A percentile compares a stretch with the other conserved stretches of the same genome.
Conservation (phyloP, 2,888 invertebrate genomes). For the Bruchidius siliquastri region DNA sequence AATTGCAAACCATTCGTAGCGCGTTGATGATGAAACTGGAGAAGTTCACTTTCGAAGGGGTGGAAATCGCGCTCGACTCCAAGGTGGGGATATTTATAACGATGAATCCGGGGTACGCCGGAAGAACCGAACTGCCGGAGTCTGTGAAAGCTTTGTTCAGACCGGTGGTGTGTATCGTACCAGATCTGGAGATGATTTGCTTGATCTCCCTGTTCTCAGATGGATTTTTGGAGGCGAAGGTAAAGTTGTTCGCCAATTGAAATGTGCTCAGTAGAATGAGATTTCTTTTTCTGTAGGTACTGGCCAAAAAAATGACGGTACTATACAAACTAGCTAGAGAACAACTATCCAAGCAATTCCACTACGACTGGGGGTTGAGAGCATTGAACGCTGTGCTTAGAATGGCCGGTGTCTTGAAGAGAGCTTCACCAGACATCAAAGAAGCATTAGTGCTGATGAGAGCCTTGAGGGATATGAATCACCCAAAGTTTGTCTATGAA, state of each 20-base stretch:
- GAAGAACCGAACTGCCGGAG: constrained; percentile 86
- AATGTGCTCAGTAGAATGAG: no score
- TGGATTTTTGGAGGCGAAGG: constrained; percentile 86
- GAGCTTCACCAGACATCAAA: constrained; percentile 70
- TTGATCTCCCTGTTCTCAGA: constrained; percentile 88
- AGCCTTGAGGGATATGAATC: constrained; percentile 87
- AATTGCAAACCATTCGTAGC: constrained; percentile 82
- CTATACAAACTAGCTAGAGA: constrained; percentile 81
- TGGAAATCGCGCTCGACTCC: constrained; percentile 74
- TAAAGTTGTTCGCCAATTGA: no score
- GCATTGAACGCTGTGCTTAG: constrained; percentile 87
- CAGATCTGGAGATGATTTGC: constrained; percentile 88
- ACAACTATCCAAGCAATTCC: constrained; percentile 87
- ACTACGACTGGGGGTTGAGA: constrained; percentile 90
- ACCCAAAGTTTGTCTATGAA: constrained; percentile 88
- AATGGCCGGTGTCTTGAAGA: constrained; percentile 85
- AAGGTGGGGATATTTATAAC: constrained; percentile 93
- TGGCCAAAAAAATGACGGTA: constrained; percentile 93
- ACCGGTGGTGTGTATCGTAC: constrained; percentile 88
- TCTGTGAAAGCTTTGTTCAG: constrained; percentile 88
- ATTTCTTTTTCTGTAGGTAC: constrained; percentile 34
- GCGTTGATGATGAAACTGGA: constrained; percentile 72
- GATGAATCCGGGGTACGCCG: constrained; percentile 93
- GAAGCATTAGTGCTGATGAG: constrained; percentile 88
- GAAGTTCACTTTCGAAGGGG: constrained; percentile 59